phyloP scores from a whole-genome alignment of 1,140 invertebrate species.

The Lanistes nyassanus region DNA sequence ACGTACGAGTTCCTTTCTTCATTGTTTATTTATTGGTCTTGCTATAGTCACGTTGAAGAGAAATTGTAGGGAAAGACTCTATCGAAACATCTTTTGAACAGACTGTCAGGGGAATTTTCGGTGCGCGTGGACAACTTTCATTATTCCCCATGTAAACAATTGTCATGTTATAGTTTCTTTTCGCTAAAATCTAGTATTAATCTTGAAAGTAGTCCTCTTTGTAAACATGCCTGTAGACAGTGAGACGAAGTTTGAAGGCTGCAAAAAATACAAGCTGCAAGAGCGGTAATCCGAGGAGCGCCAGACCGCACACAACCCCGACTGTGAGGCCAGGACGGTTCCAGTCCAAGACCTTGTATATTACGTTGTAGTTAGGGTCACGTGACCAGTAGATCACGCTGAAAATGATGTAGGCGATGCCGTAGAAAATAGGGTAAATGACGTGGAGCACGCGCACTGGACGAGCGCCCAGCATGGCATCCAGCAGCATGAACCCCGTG shows the following conservation, averaged over 20 bases:
- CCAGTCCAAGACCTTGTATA: constrained; percentile 56
- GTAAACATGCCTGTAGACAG: constrained; percentile 26
- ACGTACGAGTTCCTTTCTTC: too few relatives aligned
- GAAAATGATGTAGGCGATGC: constrained; percentile 46
- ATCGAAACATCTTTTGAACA: too few relatives aligned
- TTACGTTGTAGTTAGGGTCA: constrained; percentile 42
- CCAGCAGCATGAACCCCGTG: constrained; percentile 44
- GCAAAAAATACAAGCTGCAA: constrained; percentile 40
- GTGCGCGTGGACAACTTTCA: too few relatives aligned
- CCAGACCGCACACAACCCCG: constrained; percentile 27
- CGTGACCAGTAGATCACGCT: constrained; percentile 47
- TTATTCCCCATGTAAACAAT: too few relatives aligned
- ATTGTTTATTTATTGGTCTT: too few relatives aligned
- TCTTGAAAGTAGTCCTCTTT: constrained; percentile 11
- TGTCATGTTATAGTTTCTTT: too few relatives aligned
- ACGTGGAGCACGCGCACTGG: constrained; percentile 52
- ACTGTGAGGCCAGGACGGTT: constrained; percentile 42
- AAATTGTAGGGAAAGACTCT: too few relatives aligned
- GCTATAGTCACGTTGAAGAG: too few relatives aligned
- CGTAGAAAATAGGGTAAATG: constrained; percentile 44
- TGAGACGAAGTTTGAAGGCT: constrained; percentile 32
- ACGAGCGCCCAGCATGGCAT: constrained; percentile 36
- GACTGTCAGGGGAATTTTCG: too few relatives aligned
- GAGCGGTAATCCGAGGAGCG: constrained; percentile 39
- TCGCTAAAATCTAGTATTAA: too few relatives aligned